Evolutionary conservation across 2,797 vertebrate genomes (phyloP).

Genomic region (Micropoecilia bifurca): DNA sequence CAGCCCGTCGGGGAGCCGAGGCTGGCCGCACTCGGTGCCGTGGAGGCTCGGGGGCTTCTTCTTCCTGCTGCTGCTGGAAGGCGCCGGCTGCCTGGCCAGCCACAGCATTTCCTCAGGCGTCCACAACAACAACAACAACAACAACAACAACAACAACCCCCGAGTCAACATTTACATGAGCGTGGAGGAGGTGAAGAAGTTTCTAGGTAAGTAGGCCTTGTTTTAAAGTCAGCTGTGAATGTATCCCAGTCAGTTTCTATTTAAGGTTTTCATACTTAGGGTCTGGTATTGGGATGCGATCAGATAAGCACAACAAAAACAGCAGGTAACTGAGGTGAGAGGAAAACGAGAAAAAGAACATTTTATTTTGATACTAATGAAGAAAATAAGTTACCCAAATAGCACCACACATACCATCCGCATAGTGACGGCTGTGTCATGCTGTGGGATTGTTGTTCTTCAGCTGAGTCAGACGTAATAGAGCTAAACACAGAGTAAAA

Average conservation of each 20-base stretch:
- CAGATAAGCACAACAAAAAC: not conserved
- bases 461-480: not conserved
- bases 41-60: constrained; percentile 77
- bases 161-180: constrained; percentile 85
- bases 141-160: constrained; percentile 61
- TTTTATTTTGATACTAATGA: not conserved
- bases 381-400: not conserved
- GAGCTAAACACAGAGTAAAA: not conserved
- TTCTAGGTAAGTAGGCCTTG: constrained; percentile 76
- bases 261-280: not conserved
- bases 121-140: constrained; percentile 50
- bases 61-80: constrained; percentile 78
- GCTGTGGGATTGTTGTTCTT: not conserved
- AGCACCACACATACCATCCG: not conserved
- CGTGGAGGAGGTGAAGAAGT: constrained; percentile 84
- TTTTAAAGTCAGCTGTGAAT: constrained; percentile 17
- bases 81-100: constrained; percentile 74
- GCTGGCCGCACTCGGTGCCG: constrained; percentile 70
- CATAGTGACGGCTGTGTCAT: not conserved
- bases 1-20: constrained; percentile 66
- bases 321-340: not conserved
- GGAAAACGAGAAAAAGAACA: not conserved
- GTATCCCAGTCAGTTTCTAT: not conserved
- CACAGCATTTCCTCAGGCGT: constrained; percentile 61
- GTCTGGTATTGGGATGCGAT: not conserved